Conservation (phyloP, 2,888 invertebrate genomes). For the Drosophila pullipes region DNA sequence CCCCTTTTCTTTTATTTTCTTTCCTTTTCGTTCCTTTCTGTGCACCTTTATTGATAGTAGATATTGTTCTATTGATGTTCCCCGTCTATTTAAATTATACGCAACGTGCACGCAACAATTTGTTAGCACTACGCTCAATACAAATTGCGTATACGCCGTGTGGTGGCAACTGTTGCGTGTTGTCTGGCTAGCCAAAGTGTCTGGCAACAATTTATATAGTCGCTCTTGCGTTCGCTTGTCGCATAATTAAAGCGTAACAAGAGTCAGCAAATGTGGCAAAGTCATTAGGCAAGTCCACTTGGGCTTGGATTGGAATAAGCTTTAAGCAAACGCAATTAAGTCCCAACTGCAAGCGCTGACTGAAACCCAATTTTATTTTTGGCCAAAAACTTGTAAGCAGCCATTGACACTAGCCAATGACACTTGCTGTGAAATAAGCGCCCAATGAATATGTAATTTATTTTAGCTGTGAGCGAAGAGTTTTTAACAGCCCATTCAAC, state of each 20-base stretch:
- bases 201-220: slow-evolving; percentile 25
- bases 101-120: slow-evolving; percentile 57
- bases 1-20: slow-evolving; percentile 10
- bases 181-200: neutral
- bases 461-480: neutral
- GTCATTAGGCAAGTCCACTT: slow-evolving; percentile 41
- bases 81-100: slow-evolving; percentile 53
- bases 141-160: slow-evolving; percentile 37
- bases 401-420: slow-evolving; percentile 19
- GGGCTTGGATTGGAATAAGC: slow-evolving; percentile 7
- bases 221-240: slow-evolving; percentile 24
- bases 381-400: slow-evolving; percentile 25
- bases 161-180: slow-evolving; percentile 47
- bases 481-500: neutral
- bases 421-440: neutral
- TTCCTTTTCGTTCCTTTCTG: slow-evolving; percentile 1
- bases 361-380: slow-evolving; percentile 51
- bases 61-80: slow-evolving; percentile 30
- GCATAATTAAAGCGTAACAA: slow-evolving; percentile 42
- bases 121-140: slow-evolving; percentile 2
- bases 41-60: slow-evolving; percentile 34
- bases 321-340: slow-evolving; percentile 40
- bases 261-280: slow-evolving; percentile 34
- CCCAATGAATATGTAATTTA: neutral
- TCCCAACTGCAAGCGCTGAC: slow-evolving; percentile 46